Base-by-base conservation (phyloP, 2,113 vertebrate genomes). In the Peromyscus californicus region DNA sequence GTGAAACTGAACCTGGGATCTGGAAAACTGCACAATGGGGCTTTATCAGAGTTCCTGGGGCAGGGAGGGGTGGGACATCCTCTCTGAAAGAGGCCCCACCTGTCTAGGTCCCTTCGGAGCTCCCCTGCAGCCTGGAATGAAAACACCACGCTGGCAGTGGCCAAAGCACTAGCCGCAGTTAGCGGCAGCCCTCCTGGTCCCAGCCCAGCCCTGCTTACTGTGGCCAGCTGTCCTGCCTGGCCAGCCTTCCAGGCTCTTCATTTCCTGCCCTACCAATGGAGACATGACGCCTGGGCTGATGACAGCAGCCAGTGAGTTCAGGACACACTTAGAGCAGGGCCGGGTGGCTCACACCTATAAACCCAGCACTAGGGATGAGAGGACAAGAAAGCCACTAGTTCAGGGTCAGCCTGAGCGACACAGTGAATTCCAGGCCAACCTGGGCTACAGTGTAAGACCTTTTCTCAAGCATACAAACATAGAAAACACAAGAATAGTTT, bases 11-110 rank as follows among this genome's bases (percentile, higher is more conserved):
- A 36, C 45, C 10, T 19, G 80, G 74, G 80, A 82, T n/a, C 72
- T 83, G 33, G 65, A 92, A 96, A 96, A 84, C 26, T 11, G 29
- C 89, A 97, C 94, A 97, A 96, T 69, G 89, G 84, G 0, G 2
- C 95, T 97, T 94, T 97, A 96, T 96, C 92, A 59, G 94, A 96
- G 76, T 76, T 93, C 59, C 90, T 59, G 59, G 87, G 84, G 54
- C 80, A 0, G 83, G 75, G 67, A 0, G 1, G 67, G 29, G 33
- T 5, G 63, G 79, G 54, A 17, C 36, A 54, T 59, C 69, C n/a
- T 8, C n/a, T 45, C 36, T 13, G 2, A 12, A 13, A 36, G n/a
- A 95, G 79, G 67, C 63, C 42, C n/a, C n/a, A 83, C 80, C 93
- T 83, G 67, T 24, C 95, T 39, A 26, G 74, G 72, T n/a, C 74